phyloP scores from a whole-genome alignment of 2,797 vertebrate species.

The Micropoecilia bifurca region DNA sequence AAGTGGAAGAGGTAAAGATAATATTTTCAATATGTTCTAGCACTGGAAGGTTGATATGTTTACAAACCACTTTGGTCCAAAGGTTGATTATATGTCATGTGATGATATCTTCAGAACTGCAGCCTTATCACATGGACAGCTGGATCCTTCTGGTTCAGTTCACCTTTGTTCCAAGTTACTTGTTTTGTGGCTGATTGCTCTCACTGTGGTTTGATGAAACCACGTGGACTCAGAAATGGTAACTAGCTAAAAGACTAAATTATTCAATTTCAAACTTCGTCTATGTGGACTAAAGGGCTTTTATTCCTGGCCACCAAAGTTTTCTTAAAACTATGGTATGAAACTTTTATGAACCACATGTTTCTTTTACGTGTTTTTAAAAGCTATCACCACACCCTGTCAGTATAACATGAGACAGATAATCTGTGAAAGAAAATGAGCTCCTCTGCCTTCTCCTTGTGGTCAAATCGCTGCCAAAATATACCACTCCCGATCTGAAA shows the following conservation, averaged over 20 bases:
- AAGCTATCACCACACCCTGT: too few relatives aligned
- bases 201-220: background rate
- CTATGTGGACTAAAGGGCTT: background rate
- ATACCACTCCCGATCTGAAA: too few relatives aligned
- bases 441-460: too few relatives aligned
- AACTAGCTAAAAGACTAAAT: background rate
- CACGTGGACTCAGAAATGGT: background rate
- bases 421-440: too few relatives aligned
- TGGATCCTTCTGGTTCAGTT: background rate
- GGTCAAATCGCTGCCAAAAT: too few relatives aligned
- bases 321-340: background rate
- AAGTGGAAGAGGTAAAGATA: background rate
- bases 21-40: background rate
- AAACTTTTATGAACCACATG: too few relatives aligned
- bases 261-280: background rate
- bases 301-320: background rate
- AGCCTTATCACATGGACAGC: background rate
- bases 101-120: background rate
- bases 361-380: too few relatives aligned
- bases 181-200: background rate
- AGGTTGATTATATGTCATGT: background rate
- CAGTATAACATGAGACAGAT: too few relatives aligned
- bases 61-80: background rate
- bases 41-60: background rate
- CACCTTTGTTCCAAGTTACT: background rate